A percentile compares a stretch with the other conserved stretches of the same genome.
Conservation (phyloP, 1,140 invertebrate genomes). For the Pachyrhynchus sulphureomaculatus region DNA sequence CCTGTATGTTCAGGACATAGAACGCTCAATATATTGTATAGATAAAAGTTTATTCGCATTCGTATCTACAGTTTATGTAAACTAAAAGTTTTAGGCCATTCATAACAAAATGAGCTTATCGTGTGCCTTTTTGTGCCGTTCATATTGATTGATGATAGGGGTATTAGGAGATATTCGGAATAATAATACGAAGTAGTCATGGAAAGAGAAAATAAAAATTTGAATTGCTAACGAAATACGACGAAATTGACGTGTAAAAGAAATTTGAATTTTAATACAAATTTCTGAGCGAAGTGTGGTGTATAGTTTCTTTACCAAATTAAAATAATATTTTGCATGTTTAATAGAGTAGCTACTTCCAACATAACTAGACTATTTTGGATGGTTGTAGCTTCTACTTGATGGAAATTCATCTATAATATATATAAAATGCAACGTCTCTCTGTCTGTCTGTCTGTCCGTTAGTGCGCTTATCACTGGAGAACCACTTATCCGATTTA, state of each 20-base stretch:
- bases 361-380: too few relatives aligned
- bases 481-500: too few relatives aligned
- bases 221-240: constrained; percentile 9
- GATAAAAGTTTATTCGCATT: constrained; percentile 26
- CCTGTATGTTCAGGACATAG: constrained; percentile 25
- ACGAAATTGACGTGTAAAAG: neutral
- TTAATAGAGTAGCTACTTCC: too few relatives aligned
- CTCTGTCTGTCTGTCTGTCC: too few relatives aligned
- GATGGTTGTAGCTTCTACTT: too few relatives aligned
- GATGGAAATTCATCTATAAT: too few relatives aligned
- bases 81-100: constrained; percentile 31
- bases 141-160: constrained; percentile 29
- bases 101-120: constrained; percentile 29
- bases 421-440: too few relatives aligned
- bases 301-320: too few relatives aligned
- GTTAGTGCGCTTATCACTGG: too few relatives aligned
- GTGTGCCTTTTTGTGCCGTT: constrained; percentile 25
- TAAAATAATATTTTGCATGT: too few relatives aligned
- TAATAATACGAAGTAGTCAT: constrained; percentile 24
- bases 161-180: constrained; percentile 12
- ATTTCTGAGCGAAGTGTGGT: too few relatives aligned
- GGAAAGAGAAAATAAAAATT: constrained; percentile 24
- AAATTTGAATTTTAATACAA: too few relatives aligned
- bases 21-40: constrained; percentile 27
- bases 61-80: constrained; percentile 27